phyloP scores from a whole-genome alignment of 37 sponge, comb jelly and placozoan species.

The Dysidea cf. avara region DNA sequence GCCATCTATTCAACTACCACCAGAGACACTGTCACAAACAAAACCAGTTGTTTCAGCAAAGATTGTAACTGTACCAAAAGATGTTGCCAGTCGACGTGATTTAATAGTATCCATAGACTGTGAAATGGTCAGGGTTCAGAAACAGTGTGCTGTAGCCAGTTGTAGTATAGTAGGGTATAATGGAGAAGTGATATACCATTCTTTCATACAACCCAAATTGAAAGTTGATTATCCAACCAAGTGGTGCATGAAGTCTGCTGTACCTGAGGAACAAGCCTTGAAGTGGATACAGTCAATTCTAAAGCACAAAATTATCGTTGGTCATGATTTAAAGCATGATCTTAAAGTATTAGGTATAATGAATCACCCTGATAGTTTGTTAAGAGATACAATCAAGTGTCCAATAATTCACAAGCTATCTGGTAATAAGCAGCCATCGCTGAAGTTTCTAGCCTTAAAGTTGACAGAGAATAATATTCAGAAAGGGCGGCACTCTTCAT shows the following conservation, averaged over 20 bases:
- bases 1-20: no score
- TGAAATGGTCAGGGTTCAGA: slow-evolving; percentile 74
- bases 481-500: slow-evolving; percentile 58
- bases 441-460: slow-evolving; percentile 32
- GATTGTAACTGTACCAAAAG: no score
- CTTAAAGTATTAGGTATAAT: slow-evolving; percentile 27
- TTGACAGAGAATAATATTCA: slow-evolving; percentile 60
- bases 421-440: slow-evolving; percentile 46
- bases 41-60: no score
- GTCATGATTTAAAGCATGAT: slow-evolving; percentile 75
- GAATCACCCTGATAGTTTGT: slow-evolving; percentile 9
- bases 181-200: slow-evolving; percentile 62
- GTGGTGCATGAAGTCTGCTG: slow-evolving; percentile 49
- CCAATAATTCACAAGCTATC: slow-evolving; percentile 33
- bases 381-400: slow-evolving; percentile 69
- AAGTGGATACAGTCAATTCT: slow-evolving; percentile 38
- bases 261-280: slow-evolving; percentile 33
- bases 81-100: no score
- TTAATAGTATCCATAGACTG: slow-evolving; percentile 60
- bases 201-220: slow-evolving; percentile 55
- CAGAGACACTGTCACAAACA: no score
- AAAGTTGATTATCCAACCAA: slow-evolving; percentile 62
- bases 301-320: slow-evolving; percentile 50
- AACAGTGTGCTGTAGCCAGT: slow-evolving; percentile 62
- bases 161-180: slow-evolving; percentile 72